A percentile compares a stretch with the other conserved stretches of the same genome.
phyloP scores from a whole-genome alignment of 2,888 invertebrate genomes.

The Callimorpha dominula region DNA sequence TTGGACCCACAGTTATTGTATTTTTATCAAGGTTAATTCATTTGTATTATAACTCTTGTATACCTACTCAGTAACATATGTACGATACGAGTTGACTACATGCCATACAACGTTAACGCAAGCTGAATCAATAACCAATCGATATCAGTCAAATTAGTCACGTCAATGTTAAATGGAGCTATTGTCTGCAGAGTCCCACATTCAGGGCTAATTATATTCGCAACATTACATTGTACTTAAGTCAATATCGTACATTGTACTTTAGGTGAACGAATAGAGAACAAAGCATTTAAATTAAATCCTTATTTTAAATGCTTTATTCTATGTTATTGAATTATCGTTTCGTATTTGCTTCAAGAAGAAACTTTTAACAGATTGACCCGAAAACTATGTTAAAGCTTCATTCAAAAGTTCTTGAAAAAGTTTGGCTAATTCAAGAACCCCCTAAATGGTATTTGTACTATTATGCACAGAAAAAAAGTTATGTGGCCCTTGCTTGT shows the following conservation, averaged over 20 bases:
- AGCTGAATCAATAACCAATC: conserved; percentile 19
- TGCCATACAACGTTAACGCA: conserved; percentile 26
- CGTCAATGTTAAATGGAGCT: conserved; percentile 32
- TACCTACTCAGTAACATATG: background rate
- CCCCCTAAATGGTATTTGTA: too few relatives aligned
- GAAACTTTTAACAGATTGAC: too few relatives aligned
- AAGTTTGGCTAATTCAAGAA: too few relatives aligned
- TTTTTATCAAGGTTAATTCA: background rate
- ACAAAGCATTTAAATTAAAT: background rate
- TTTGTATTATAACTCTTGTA: background rate
- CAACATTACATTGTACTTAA: background rate
- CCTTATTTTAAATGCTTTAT: background rate
- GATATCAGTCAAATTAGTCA: conserved; percentile 29
- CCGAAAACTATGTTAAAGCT: too few relatives aligned
- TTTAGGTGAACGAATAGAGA: background rate
- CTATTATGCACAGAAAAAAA: too few relatives aligned
- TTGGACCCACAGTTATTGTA: background rate
- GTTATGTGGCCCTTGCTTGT: too few relatives aligned
- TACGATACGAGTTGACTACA: background rate
- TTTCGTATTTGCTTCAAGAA: too few relatives aligned
- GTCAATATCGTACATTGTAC: background rate
- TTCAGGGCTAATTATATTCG: background rate
- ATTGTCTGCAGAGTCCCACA: conserved; percentile 2
- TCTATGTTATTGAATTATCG: too few relatives aligned
- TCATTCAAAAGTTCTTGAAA: too few relatives aligned